phyloP scores from a whole-genome alignment of 1,140 invertebrate species.

The Lerema accius region DNA sequence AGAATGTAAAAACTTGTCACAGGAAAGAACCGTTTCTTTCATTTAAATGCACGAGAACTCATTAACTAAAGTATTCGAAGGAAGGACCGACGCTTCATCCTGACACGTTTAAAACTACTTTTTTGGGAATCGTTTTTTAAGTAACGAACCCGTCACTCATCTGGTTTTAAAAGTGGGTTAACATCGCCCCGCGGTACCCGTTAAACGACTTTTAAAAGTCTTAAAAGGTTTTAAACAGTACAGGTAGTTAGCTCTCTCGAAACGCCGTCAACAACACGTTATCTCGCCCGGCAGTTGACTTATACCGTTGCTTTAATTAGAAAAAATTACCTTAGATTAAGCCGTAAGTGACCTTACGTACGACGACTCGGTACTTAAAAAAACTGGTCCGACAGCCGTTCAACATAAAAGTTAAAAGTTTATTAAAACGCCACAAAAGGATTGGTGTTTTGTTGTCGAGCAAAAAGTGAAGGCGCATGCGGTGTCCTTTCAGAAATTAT shows the following conservation, averaged over 20 bases:
- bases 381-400: not conserved
- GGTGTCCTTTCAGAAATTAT: no score
- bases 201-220: conserved; percentile 8
- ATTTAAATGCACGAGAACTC: conserved; percentile 8
- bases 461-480: no score
- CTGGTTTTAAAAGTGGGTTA: conserved; percentile 23
- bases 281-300: not conserved
- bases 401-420: no score
- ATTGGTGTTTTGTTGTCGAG: no score
- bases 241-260: not conserved
- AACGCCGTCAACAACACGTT: not conserved
- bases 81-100: conserved; percentile 12
- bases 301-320: conserved; percentile 5
- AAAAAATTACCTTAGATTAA: not conserved
- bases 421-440: no score
- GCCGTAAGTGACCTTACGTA: conserved; percentile 3
- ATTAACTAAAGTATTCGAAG: conserved; percentile 9
- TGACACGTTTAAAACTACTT: conserved; percentile 21
- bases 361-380: not conserved
- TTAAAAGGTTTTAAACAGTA: conserved; percentile 1
- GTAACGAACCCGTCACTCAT: conserved; percentile 17
- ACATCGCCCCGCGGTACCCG: not conserved
- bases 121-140: conserved; percentile 11
- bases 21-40: conserved; percentile 10
- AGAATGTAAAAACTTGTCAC: not conserved